Evolutionary conservation across 1,140 invertebrate genomes (phyloP).

Genomic region (Panagrolaimus sp.): DNA sequence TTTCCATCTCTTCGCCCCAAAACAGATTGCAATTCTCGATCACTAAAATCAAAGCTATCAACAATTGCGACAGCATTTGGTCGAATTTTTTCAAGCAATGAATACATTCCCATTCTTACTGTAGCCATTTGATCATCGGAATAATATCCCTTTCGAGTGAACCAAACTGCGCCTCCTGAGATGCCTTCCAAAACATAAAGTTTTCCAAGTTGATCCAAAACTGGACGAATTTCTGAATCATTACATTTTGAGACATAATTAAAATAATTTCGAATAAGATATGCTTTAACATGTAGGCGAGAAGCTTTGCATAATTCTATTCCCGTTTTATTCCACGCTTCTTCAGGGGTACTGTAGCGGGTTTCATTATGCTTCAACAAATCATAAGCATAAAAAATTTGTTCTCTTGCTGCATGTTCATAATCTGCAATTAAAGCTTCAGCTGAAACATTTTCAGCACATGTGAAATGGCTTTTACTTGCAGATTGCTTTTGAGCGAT

Average conservation of each 20-base stretch:
- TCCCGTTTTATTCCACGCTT: conserved; percentile 23
- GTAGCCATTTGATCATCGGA: not conserved
- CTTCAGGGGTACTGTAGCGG: conserved; percentile 8
- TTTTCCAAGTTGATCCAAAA: conserved; percentile 24
- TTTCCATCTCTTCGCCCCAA: conserved; percentile 10
- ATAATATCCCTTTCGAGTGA: not conserved
- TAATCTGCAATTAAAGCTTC: conserved; percentile 4
- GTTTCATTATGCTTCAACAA: not conserved
- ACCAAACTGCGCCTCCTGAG: not conserved
- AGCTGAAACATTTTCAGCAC: not conserved
- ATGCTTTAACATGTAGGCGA: conserved; percentile 33
- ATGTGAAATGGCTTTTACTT: not conserved
- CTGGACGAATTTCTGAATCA: conserved; percentile 19
- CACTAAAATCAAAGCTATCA: conserved; percentile 79
- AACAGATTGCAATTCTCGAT: conserved; percentile 71
- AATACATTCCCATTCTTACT: conserved; percentile 63
- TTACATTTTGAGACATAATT: conserved; percentile 2
- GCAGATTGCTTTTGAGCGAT: not conserved
- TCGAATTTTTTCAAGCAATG: conserved; percentile 68
- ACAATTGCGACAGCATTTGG: conserved; percentile 82
- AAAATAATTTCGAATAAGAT: conserved; percentile 33
- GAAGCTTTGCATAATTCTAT: conserved; percentile 25
- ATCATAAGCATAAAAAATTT: conserved; percentile 16
- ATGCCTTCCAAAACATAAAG: conserved; percentile 35
- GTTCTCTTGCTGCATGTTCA: conserved; percentile 25